Base-by-base conservation (phyloP, 2,113 vertebrate genomes). In the Cichladusa arquata region DNA sequence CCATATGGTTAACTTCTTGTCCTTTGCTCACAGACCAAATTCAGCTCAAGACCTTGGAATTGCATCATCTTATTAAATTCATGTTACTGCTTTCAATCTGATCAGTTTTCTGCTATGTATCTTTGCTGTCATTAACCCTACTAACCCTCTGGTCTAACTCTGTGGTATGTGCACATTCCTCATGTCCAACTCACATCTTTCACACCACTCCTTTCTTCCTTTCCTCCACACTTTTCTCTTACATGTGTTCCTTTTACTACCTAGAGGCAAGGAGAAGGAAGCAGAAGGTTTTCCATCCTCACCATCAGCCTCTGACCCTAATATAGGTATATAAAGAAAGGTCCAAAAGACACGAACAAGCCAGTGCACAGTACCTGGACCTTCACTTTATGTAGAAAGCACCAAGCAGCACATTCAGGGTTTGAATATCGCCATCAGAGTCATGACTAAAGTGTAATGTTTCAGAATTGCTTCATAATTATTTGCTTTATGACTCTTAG, bases 371-470 rank as follows among this genome's bases (percentile, higher is more conserved):
- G 18, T 7, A 53, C 3, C 1, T 8, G 62, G 78, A 80, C 58
- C n/a, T 62, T 73, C 50, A 29, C n/a, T 83, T 86, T 45, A 17
- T 33, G 24, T 23, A 42, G 53, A 33, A 74, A 90, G 62, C 61
- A 13, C 44, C 4, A 11, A 73, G 20, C 28, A 77, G 54, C 36
- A 9, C 4, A 0, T 61, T 54, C 61, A 53, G 61, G 65, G 26
- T 36, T 61, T 85, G 38, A 57, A 31, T 2, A 1, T 85, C 0
- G 0, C 24, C 13, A 15, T 51, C 25, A 48, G 36, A 80, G 51
- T 23, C 48, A n/a, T 40, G 66, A 45, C 71, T 50, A 19, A 87
- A 82, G 36, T 13, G 17, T 33, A 15, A 51, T 47, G 34, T 70
- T 85, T 70, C 74, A 51, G 58, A 73, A 70, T 17, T 31, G 19